Base-by-base conservation (phyloP, 1,140 invertebrate species). In the Leptopilina clavipes region DNA sequence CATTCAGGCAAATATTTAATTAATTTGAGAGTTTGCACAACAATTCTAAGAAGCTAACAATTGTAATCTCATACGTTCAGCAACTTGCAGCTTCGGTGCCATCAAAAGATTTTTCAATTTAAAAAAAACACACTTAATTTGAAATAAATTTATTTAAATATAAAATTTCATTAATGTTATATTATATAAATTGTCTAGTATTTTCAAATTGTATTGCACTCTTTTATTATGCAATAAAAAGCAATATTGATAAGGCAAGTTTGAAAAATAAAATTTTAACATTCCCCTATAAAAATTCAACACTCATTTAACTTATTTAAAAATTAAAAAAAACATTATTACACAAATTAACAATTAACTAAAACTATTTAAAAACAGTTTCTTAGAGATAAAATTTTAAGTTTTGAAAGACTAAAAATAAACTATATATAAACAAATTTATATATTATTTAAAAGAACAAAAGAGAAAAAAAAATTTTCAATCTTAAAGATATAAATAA, bases 1-100 rank as follows among this genome's bases (percentile, higher is more conserved):
- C 25, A 40, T 8, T 31, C 22, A 31, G 14, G 22, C 22, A 65
- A 31, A 37, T 31, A 65, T 9, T 65, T 65, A 12, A 31, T 65
- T 31, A 65, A 65, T 65, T 65, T 65, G 25, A 65, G 59, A 22
- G 25, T 31, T 31, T 65, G 14, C 59, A 65, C 25, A 65, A 65
- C 59, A 31, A 65, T 65, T 65, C 59, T 65, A 65, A 65, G 59
- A 65, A 65, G 59, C 25, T 65, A 65, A 65, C 59, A 65, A 65
- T 14, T 65, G 59, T 65, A 65, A 65, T 65, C 59, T 65, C 59
- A 65, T 65, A 65, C 59, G 22, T 65, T 31, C 59, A 65, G 25
- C 59, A 65, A 65, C 59, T 65, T 65, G 14, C 59, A 65, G 59
- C 59, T 65, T 31, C 25, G 59, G 59, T 65, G 59, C 31, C 59